phyloP scores from a whole-genome alignment of 2,888 invertebrate genomes.

The Clanis bilineata region DNA sequence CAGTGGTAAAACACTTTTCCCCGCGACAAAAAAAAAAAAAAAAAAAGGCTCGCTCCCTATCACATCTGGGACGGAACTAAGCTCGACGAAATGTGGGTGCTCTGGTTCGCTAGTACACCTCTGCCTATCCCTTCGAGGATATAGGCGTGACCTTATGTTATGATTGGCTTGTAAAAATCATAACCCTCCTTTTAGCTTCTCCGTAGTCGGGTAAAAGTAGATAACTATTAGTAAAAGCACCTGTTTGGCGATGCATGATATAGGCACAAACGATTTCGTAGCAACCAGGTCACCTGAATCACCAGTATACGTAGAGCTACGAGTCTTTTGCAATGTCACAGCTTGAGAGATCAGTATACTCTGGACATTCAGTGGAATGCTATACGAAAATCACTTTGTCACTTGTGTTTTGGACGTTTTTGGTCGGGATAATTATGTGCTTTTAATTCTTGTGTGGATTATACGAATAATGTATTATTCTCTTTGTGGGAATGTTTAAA shows the following conservation, averaged over 20 bases:
- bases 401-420: neutral
- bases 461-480: neutral
- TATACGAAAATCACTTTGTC: neutral
- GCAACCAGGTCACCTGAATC: neutral
- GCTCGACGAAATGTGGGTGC: too few species aligned
- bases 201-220: too few species aligned
- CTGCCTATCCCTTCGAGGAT: too few species aligned
- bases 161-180: too few species aligned
- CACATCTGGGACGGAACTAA: too few species aligned
- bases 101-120: too few species aligned
- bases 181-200: too few species aligned
- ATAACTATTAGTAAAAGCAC: too few species aligned
- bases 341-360: neutral
- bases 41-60: too few species aligned
- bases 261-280: neutral
- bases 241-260: neutral
- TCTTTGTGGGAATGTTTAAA: neutral
- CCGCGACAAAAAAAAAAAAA: too few species aligned
- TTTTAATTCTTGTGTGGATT: neutral
- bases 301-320: neutral
- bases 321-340: neutral
- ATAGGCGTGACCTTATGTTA: too few species aligned
- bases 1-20: too few species aligned
- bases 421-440: neutral
- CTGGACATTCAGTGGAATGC: neutral